Percentiles rank a stretch among this genome's conserved stretches.
Evolutionary conservation across 2,797 vertebrate species (phyloP).

Genomic region (Myripristis murdjan): DNA sequence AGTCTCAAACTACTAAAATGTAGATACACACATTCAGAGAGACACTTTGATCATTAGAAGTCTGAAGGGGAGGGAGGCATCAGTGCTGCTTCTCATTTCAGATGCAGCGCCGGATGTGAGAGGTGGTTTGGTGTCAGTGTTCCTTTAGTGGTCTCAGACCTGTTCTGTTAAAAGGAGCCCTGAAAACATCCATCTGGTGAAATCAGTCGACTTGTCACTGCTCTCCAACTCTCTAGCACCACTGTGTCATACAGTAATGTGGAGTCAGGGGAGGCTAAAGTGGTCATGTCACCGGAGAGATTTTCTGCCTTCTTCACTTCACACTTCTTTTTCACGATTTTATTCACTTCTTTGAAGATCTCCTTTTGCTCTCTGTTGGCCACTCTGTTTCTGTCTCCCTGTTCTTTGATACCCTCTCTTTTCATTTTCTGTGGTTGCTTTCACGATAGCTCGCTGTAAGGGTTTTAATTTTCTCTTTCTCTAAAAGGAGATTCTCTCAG

Average conservation of each 20-base stretch:
- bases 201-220: conserved; percentile 19
- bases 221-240: conserved; percentile 28
- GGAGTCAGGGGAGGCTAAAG: conserved; percentile 16
- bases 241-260: conserved; percentile 32
- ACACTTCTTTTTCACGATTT: conserved; percentile 35
- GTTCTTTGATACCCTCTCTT: conserved; percentile 50
- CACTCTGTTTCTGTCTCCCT: not conserved
- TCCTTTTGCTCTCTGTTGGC: conserved; percentile 43
- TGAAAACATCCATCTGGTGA: conserved; percentile 44
- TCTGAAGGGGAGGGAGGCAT: conserved; percentile 18
- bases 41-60: conserved; percentile 45
- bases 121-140: conserved; percentile 20
- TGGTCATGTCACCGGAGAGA: conserved; percentile 16
- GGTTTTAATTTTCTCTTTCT: conserved; percentile 63
- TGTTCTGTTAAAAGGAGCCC: not conserved
- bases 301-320: conserved; percentile 8
- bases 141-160: not conserved
- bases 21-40: conserved; percentile 8
- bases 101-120: conserved; percentile 16
- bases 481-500: conserved; percentile 59
- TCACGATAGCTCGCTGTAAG: conserved; percentile 53
- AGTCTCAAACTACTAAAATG: conserved; percentile 40
- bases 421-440: conserved; percentile 37
- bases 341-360: conserved; percentile 55
- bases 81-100: conserved; percentile 41